Evolutionary conservation across 2,888 invertebrate species (phyloP).

Genomic region (Lissocephala sabroskyi): DNA sequence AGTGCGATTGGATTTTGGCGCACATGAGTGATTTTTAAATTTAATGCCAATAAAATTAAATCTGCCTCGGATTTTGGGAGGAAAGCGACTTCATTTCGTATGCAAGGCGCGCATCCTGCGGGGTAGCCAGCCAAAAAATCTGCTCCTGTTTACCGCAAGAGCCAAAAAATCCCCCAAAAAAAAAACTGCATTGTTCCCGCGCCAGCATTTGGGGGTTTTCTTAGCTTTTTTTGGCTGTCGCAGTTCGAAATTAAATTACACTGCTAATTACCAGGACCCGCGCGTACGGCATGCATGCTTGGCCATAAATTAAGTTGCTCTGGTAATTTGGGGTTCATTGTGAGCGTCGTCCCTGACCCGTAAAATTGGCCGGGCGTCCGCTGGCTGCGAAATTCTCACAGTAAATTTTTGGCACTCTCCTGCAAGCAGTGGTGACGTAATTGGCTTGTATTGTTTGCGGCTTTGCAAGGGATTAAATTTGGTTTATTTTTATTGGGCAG

Average conservation of each 20-base stretch:
- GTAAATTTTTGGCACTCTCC: conserved; percentile 37
- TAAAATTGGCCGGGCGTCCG: too few relatives aligned
- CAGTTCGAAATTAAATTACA: conserved; percentile 52
- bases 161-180: too few relatives aligned
- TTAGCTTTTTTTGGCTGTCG: not conserved
- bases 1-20: conserved; percentile 33
- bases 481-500: too few relatives aligned
- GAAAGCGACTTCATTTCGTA: conserved; percentile 22
- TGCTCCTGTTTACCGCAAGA: too few relatives aligned
- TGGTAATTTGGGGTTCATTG: conserved; percentile 55
- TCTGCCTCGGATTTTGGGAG: conserved; percentile 2
- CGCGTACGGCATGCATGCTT: conserved; percentile 2
- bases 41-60: not conserved
- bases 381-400: conserved; percentile 46
- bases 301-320: conserved; percentile 52
- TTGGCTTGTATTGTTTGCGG: conserved; percentile 53
- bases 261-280: conserved; percentile 45
- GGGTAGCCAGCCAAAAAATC: conserved; percentile 18
- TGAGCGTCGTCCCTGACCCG: too few relatives aligned
- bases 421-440: conserved; percentile 39
- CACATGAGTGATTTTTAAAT: conserved; percentile 9
- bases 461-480: too few relatives aligned
- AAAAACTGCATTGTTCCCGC: too few relatives aligned
- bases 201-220: conserved; percentile 1
- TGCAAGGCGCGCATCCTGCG: conserved; percentile 28